These are phyloP conservation scores for Bombus terrestris DNA, from an alignment of 1,140 invertebrate genomes.

Conservation along the genomic window DNA sequence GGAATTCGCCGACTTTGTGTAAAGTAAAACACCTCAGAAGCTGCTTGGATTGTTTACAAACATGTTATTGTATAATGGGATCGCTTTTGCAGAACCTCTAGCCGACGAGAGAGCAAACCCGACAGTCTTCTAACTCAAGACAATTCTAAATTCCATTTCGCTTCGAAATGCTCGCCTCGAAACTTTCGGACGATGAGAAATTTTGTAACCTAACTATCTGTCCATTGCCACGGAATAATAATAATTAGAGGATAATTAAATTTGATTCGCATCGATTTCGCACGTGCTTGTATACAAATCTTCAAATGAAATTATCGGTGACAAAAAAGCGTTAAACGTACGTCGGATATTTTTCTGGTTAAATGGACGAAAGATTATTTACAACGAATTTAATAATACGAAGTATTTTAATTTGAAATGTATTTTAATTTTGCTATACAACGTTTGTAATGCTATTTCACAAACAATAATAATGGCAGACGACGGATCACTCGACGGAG, in stretches of 20 bases:
- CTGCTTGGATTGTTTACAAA: slow-evolving; percentile 42
- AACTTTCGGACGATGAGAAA: neutral
- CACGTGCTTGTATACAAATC: too few species aligned
- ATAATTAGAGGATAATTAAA: too few species aligned
- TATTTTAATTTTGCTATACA: too few species aligned
- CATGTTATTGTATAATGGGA: slow-evolving; percentile 15
- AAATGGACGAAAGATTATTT: too few species aligned
- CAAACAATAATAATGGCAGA: neutral
- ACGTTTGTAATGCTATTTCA: neutral
- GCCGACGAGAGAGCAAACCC: neutral
- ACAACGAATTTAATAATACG: too few species aligned
- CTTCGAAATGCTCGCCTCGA: neutral
- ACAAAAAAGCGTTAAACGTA: too few species aligned
- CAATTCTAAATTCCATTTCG: neutral
- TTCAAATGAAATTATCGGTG: too few species aligned
- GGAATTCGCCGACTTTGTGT: slow-evolving; percentile 54
- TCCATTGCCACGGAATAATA: too few species aligned
- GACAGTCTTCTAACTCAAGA: neutral
- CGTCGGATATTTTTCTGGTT: too few species aligned
- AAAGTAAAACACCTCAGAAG: slow-evolving; percentile 51
- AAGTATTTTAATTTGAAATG: too few species aligned
- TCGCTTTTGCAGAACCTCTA: too few species aligned
- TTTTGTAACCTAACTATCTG: neutral
- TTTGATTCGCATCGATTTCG: too few species aligned
- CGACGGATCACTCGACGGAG: neutral